phyloP scores from a whole-genome alignment of 2,113 vertebrate species.

The Saccopteryx leptura region DNA sequence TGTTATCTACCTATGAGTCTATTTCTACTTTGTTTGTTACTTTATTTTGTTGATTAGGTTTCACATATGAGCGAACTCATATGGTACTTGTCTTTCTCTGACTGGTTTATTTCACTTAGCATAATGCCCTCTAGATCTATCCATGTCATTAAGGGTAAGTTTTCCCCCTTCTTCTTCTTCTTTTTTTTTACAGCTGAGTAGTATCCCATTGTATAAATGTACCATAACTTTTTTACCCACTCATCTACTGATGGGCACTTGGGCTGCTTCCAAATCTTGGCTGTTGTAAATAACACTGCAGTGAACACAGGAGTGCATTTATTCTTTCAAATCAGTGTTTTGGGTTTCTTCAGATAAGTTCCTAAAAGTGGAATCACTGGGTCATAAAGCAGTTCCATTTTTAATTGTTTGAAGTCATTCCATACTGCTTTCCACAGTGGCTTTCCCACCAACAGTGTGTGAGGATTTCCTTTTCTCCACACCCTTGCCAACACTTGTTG shows the following conservation, averaged over 20 bases:
- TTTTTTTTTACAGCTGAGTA: not conserved
- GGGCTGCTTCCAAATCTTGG: not conserved
- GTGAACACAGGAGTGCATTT: not conserved
- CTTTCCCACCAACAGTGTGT: not conserved
- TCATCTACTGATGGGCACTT: not conserved
- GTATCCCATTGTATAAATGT: not conserved
- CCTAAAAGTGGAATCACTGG: not conserved
- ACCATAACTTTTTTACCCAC: not conserved
- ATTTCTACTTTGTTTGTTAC: not conserved
- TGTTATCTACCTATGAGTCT: not conserved
- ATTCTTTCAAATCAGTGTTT: not conserved
- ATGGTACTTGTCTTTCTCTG: not conserved
- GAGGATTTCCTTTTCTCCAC: not conserved
- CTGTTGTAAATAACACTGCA: not conserved
- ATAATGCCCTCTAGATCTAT: not conserved
- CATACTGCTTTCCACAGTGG: not conserved
- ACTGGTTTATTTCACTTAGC: not conserved
- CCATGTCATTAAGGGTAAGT: not conserved
- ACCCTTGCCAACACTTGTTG: not conserved
- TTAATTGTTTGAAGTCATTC: too few species aligned
- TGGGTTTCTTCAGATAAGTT: not conserved
- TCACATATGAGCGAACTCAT: not conserved
- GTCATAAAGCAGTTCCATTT: not conserved
- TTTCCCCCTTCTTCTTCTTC: not conserved
- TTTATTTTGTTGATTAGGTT: not conserved